phyloP scores from a whole-genome alignment of 2,888 invertebrate genomes.

The Steromphala cineraria region DNA sequence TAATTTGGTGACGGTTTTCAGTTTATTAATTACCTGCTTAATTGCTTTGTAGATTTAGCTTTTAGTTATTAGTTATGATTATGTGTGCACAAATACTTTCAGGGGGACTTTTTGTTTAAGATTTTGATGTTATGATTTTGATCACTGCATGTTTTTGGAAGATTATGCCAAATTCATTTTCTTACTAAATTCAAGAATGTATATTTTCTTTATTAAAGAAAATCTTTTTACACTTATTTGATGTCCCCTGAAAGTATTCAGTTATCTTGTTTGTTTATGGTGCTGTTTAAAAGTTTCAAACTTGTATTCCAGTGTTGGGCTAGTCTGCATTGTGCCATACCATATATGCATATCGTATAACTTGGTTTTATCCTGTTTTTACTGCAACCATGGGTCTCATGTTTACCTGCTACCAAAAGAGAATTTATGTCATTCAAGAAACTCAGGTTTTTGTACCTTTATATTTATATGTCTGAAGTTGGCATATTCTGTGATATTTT shows the following conservation, averaged over 20 bases:
- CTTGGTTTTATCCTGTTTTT: conserved; percentile 3
- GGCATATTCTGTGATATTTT: conserved; percentile 25
- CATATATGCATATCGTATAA: conserved; percentile 12
- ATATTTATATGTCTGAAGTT: conserved; percentile 21
- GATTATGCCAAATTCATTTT: no score
- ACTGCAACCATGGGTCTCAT: conserved; percentile 22
- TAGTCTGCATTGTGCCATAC: conserved; percentile 22
- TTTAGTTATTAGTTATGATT: background rate
- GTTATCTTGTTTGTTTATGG: background rate
- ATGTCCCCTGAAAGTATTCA: background rate
- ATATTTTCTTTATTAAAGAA: no score
- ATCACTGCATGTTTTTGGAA: no score
- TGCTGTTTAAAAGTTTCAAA: conserved; percentile 8
- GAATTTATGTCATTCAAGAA: conserved; percentile 20
- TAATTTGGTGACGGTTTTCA: conserved; percentile 15
- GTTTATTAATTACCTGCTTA: conserved; percentile 5
- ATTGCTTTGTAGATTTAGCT: conserved; percentile 3
- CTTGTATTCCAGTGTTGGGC: conserved; percentile 19
- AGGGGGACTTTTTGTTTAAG: background rate
- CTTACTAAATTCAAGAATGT: no score
- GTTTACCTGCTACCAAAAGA: conserved; percentile 14
- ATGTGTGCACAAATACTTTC: background rate
- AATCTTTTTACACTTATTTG: no score
- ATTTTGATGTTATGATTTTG: no score
- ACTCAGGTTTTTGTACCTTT: conserved; percentile 26